These are phyloP conservation scores for Numida meleagris DNA, from an alignment of 2,113 vertebrate species.

Conservation along the genomic window DNA sequence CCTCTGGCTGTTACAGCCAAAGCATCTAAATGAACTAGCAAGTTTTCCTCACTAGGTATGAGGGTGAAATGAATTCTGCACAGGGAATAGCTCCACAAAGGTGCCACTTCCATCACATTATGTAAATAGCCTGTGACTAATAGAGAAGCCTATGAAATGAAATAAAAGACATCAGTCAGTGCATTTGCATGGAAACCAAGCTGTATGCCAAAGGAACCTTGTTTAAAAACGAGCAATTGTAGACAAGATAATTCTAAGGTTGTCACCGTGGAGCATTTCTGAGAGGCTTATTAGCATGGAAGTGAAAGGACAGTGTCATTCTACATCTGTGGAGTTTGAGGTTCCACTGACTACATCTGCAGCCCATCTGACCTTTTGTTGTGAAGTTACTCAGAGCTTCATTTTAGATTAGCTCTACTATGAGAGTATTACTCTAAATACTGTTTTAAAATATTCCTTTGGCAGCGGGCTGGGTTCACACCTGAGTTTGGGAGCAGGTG, in stretches of 20 bases:
- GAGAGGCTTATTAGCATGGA: slow-evolving; percentile 41
- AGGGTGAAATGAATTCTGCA: slow-evolving; percentile 26
- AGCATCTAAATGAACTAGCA: not conserved
- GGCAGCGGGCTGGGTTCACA: no score
- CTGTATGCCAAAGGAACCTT: not conserved
- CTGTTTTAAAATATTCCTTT: not conserved
- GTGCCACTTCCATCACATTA: slow-evolving; percentile 59
- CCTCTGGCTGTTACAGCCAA: not conserved
- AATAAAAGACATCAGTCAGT: slow-evolving; percentile 45
- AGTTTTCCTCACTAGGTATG: not conserved
- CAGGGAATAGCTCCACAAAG: not conserved
- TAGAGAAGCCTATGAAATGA: slow-evolving; percentile 24
- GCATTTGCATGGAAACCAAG: slow-evolving; percentile 37
- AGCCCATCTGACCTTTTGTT: not conserved
- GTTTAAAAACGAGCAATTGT: slow-evolving; percentile 39
- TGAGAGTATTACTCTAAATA: not conserved
- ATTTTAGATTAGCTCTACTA: not conserved
- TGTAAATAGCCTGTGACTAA: slow-evolving; percentile 63
- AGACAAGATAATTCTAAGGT: slow-evolving; percentile 66
- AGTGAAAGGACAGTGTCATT: not conserved
- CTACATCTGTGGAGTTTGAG: not conserved
- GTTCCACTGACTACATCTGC: not conserved
- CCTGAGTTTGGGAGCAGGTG: not conserved
- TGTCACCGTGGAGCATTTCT: slow-evolving; percentile 19
- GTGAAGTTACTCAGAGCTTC: not conserved